Evolutionary conservation across 2,888 invertebrate genomes (phyloP).

Genomic region (Seira sanloemensis): DNA sequence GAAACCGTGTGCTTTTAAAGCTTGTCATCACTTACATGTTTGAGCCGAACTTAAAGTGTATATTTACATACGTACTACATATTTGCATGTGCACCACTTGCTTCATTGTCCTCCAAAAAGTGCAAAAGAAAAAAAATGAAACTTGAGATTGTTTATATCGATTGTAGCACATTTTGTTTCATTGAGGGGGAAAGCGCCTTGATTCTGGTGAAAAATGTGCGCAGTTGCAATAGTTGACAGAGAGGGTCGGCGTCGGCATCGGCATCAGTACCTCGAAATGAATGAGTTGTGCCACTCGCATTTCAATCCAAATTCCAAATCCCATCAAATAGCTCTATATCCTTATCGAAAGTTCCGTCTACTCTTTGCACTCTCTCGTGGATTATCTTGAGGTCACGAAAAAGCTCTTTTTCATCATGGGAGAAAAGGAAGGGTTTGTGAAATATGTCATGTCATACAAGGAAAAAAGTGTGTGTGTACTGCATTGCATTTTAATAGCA

Average conservation of each 20-base stretch:
- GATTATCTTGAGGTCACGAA: not conserved
- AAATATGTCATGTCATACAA: not conserved
- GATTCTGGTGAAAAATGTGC: constrained; percentile 3
- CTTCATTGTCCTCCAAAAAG: not conserved
- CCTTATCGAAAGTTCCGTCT: not conserved
- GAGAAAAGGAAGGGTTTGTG: not conserved
- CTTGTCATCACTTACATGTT: no score
- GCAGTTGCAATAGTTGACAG: not conserved
- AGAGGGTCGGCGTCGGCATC: not conserved
- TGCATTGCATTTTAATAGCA: not conserved
- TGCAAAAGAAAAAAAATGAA: not conserved
- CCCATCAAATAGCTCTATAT: not conserved
- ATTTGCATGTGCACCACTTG: not conserved
- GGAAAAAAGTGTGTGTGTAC: not conserved
- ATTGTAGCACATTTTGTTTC: not conserved
- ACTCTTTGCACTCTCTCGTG: not conserved
- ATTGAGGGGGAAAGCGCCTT: not conserved
- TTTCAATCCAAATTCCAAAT: not conserved
- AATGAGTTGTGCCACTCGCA: not conserved
- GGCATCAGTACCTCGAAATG: not conserved
- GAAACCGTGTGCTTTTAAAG: no score
- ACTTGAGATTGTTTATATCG: not conserved
- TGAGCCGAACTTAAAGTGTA: not conserved
- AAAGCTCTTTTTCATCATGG: not conserved
- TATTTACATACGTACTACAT: not conserved